These are phyloP conservation scores for Matsumurasca onukii DNA, from an alignment of 1,140 invertebrate genomes.

Conservation along the genomic window DNA sequence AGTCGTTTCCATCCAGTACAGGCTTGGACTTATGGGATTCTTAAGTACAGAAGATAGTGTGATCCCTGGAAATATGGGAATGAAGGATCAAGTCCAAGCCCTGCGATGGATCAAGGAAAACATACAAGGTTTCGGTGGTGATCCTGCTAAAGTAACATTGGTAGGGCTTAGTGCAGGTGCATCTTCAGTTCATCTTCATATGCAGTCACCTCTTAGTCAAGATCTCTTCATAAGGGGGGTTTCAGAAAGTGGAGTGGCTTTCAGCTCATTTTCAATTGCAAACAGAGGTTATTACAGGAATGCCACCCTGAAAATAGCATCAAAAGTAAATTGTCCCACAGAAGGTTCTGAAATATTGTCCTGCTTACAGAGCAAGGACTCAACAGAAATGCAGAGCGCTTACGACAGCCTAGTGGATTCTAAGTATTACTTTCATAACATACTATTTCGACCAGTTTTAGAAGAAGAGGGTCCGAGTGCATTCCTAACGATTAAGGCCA, in stretches of 20 bases:
- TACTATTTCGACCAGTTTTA: background rate
- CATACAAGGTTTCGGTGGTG: conserved; percentile 38
- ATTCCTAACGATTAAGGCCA: background rate
- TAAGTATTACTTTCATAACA: background rate
- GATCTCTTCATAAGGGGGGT: conserved; percentile 7
- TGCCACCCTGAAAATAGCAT: background rate
- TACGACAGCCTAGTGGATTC: background rate
- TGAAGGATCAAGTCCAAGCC: conserved; percentile 38
- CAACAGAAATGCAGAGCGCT: background rate
- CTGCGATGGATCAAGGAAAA: conserved; percentile 39
- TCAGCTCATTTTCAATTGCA: background rate
- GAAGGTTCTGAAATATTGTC: background rate
- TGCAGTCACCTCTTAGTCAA: conserved; percentile 35
- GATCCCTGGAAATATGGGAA: conserved; percentile 37
- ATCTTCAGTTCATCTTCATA: conserved; percentile 20
- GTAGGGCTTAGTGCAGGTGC: conserved; percentile 37
- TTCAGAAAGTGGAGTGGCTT: conserved; percentile 6
- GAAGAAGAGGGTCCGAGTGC: background rate
- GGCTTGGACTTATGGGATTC: conserved; percentile 45
- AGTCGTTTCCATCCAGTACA: conserved; percentile 51
- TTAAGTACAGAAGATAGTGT: conserved; percentile 36
- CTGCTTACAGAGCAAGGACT: background rate
- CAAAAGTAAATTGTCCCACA: background rate
- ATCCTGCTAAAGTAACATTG: conserved; percentile 36
- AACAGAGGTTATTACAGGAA: background rate